These are phyloP conservation scores for Lamprologus ornatipinnis DNA, from an alignment of 2,113 vertebrate genomes.

Conservation along the genomic window DNA sequence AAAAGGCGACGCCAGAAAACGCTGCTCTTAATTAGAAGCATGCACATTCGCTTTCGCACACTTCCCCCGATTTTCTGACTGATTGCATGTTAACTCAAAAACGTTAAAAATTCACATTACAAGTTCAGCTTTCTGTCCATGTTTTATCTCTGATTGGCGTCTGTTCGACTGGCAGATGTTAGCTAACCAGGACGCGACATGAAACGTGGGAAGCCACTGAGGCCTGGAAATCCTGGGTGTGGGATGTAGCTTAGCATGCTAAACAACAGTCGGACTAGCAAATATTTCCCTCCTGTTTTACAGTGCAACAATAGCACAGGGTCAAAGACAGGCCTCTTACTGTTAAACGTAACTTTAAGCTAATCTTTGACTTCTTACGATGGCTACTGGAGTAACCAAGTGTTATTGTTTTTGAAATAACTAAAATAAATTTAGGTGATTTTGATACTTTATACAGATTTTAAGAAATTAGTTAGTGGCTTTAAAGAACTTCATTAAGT, in stretches of 20 bases:
- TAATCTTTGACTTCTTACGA: background rate
- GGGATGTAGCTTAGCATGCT: background rate
- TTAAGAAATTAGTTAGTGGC: background rate
- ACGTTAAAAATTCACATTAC: accelerated
- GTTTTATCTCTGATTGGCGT: background rate
- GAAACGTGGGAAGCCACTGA: background rate
- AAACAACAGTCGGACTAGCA: background rate
- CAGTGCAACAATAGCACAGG: background rate
- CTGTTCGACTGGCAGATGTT: background rate
- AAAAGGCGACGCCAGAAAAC: background rate
- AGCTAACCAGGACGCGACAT: background rate
- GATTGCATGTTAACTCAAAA: background rate
- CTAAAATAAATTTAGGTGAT: background rate
- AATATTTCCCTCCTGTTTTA: background rate
- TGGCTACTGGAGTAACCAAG: accelerated
- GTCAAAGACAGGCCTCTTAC: background rate
- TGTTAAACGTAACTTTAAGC: background rate
- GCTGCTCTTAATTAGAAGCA: background rate
- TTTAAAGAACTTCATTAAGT: background rate
- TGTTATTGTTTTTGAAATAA: background rate
- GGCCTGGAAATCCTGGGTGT: background rate
- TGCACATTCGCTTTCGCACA: background rate
- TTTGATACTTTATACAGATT: background rate
- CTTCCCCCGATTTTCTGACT: background rate
- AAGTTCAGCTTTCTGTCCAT: background rate